Evolutionary conservation across 2,113 vertebrate species (phyloP), one percentile per base, ranked within the genome.

Genomic region (Tor tambroides): DNA sequence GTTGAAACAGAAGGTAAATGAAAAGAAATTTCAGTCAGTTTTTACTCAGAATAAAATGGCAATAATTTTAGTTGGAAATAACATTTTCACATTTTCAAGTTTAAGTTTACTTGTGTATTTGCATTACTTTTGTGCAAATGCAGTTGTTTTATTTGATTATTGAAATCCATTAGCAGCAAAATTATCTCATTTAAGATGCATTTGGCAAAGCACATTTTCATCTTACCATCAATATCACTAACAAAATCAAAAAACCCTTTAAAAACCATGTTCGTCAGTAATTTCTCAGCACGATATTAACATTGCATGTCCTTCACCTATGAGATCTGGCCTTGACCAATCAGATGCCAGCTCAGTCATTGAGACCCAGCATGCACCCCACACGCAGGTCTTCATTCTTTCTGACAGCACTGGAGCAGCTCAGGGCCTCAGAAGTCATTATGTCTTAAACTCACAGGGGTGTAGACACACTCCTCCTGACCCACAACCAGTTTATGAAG

Each of bases 381-480:
- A 56, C 49, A 79, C 32, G 14, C 51, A 59, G 51, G 19, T 49
- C 43, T 32, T 72, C 81, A 84, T 32, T 84, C 63, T 51, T 11
- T 84, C 81, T 56, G 78, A 80, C 78, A 80, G 32, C 78, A 35
- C 28, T 80, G 49, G 51, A 59, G 51, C 77, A 12, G 51, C 80
- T 71, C 38, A 32, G 17, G 59, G 19, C 43, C 80, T 83, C 28
- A n/a, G 61, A 28, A 83, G 41, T 83, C 81, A 72, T 84, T 72
- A 84, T 23, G 65, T 54, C 19, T 51, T 72, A 46, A 74, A 74
- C 69, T 84, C 82, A 56, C 61, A 82, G 12, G 23, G 79, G 56
- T 80, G 78, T 28, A 63, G 41, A 14, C 21, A 49, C 17, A 56
- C 69, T 74, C 65, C 32, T 26, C 30, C 82, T 74, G 46, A 54